These are phyloP conservation scores for Nannoperca obscura DNA, from an alignment of 2,797 vertebrate genomes.

Conservation along the genomic window DNA sequence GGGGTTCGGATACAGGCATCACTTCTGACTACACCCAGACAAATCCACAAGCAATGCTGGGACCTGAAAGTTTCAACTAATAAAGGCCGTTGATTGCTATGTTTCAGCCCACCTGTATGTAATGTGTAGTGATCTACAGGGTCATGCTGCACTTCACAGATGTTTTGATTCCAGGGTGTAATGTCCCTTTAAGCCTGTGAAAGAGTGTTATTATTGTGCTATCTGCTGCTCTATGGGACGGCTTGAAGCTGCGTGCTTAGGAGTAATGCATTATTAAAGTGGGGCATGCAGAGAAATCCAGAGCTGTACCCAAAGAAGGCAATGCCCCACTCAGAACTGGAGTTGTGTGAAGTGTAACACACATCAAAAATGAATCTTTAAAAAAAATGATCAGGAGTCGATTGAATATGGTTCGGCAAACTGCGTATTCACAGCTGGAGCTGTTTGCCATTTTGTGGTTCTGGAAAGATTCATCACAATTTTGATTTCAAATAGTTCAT, in stretches of 20 bases:
- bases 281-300: slow-evolving; percentile 67
- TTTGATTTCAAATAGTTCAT: slow-evolving; percentile 29
- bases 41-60: background rate
- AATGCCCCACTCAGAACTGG: slow-evolving; percentile 53
- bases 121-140: slow-evolving; percentile 1
- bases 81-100: background rate
- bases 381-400: slow-evolving; percentile 41
- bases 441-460: slow-evolving; percentile 35
- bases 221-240: slow-evolving; percentile 65
- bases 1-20: background rate
- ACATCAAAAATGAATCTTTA: slow-evolving; percentile 12
- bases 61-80: background rate
- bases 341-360: slow-evolving; percentile 30
- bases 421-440: slow-evolving; percentile 6
- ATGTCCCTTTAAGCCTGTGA: slow-evolving; percentile 70
- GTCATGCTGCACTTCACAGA: slow-evolving; percentile 40
- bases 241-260: slow-evolving; percentile 62
- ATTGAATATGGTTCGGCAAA: slow-evolving; percentile 58
- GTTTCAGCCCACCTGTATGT: background rate
- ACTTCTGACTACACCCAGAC: background rate
- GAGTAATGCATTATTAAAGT: slow-evolving; percentile 70
- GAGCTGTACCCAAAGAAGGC: slow-evolving; percentile 59
- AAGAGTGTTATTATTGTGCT: slow-evolving; percentile 39
- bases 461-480: slow-evolving; percentile 5
- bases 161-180: slow-evolving; percentile 48